Evolutionary conservation across 2,888 invertebrate genomes (phyloP).

Genomic region (Eupithecia inturbata): DNA sequence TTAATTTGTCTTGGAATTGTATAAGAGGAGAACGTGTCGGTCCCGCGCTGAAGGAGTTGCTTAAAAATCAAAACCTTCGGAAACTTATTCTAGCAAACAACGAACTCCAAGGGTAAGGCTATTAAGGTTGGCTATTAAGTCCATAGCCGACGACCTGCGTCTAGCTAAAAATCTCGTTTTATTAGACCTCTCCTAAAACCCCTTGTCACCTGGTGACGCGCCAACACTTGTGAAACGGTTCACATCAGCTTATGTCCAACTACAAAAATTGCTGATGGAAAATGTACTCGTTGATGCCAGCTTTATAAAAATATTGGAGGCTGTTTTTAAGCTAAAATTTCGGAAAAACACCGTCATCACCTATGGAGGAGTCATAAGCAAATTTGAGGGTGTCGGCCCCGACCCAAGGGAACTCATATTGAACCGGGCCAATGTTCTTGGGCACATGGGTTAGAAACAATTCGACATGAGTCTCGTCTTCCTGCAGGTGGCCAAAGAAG

Average conservation of each 20-base stretch:
- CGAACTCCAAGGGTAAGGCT: slow-evolving; percentile 53
- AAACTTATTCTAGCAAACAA: slow-evolving; percentile 63
- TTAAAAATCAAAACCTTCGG: slow-evolving; percentile 52
- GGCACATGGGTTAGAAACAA: slow-evolving; percentile 43
- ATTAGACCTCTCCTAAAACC: slow-evolving; percentile 64
- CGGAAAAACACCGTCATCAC: slow-evolving; percentile 54
- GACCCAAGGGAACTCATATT: slow-evolving; percentile 60
- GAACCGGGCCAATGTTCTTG: slow-evolving; percentile 57
- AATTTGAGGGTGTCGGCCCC: slow-evolving; percentile 44
- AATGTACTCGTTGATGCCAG: slow-evolving; percentile 55
- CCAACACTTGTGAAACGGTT: slow-evolving; percentile 53
- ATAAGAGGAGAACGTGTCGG: slow-evolving; percentile 53
- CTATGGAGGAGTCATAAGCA: slow-evolving; percentile 53
- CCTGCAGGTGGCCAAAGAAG: slow-evolving; percentile 55
- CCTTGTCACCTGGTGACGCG: slow-evolving; percentile 58
- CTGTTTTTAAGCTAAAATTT: slow-evolving; percentile 48
- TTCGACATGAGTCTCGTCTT: slow-evolving; percentile 59
- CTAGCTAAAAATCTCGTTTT: slow-evolving; percentile 55
- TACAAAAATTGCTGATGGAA: slow-evolving; percentile 59
- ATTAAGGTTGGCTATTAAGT: slow-evolving; percentile 49
- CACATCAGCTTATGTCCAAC: slow-evolving; percentile 49
- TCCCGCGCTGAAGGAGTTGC: slow-evolving; percentile 49
- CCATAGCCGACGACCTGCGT: slow-evolving; percentile 45
- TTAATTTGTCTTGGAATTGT: slow-evolving; percentile 67
- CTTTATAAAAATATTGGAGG: slow-evolving; percentile 51